These are phyloP conservation scores for Prinia subflava DNA, from an alignment of 2,113 vertebrate species.

Conservation along the genomic window DNA sequence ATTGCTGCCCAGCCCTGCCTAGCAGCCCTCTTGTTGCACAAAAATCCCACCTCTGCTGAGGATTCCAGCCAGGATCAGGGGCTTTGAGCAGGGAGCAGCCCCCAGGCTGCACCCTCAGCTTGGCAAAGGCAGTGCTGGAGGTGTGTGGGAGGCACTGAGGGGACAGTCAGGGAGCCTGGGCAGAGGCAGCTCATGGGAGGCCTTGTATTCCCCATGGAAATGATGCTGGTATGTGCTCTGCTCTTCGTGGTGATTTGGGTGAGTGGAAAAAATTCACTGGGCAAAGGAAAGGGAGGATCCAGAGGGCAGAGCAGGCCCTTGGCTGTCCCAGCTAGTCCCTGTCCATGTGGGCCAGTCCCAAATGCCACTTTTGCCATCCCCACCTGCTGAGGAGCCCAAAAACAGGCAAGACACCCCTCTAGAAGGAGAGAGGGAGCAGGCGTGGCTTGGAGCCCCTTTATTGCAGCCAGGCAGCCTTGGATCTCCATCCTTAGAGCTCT, in stretches of 20 bases:
- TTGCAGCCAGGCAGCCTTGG: neutral
- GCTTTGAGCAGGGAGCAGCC: neutral
- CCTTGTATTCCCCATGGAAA: neutral
- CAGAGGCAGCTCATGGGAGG: neutral
- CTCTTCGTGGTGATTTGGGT: neutral
- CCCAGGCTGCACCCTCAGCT: fast-evolving
- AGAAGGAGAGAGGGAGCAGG: neutral
- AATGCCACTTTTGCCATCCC: neutral
- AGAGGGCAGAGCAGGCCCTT: neutral
- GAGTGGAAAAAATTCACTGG: neutral
- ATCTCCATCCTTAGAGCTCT: neutral
- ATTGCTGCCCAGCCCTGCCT: neutral
- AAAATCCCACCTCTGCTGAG: neutral
- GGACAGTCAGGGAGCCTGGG: neutral
- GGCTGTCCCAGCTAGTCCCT: neutral
- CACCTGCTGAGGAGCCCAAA: neutral
- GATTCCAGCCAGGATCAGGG: fast-evolving
- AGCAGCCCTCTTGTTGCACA: neutral
- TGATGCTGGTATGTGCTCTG: neutral
- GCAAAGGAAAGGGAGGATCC: neutral
- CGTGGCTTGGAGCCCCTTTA: neutral
- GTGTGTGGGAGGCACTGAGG: neutral
- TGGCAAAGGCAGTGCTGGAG: neutral
- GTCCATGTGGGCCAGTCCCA: neutral
- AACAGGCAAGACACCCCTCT: neutral